These are phyloP conservation scores for Onychorhynchus coronatus DNA, from an alignment of 2,113 vertebrate genomes.

Conservation along the genomic window DNA sequence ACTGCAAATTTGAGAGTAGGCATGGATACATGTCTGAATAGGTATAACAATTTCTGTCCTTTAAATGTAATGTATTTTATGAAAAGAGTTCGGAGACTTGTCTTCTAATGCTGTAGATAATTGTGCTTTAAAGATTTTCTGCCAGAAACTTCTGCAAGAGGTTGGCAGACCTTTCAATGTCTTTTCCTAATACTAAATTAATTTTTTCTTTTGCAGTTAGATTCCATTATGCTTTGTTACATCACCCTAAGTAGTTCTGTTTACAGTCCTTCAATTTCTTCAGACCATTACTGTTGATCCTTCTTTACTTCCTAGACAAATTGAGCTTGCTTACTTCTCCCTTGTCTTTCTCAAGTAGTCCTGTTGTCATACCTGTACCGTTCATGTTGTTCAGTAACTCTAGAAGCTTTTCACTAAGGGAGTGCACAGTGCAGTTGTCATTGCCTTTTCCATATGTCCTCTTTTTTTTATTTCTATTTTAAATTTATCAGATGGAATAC, in stretches of 20 bases:
- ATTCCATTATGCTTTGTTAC: neutral
- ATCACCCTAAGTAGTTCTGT: neutral
- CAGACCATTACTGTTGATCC: neutral
- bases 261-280: neutral
- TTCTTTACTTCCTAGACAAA: neutral
- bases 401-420: neutral
- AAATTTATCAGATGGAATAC: neutral
- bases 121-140: neutral
- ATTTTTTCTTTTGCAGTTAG: neutral
- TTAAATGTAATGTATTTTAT: neutral
- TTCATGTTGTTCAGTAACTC: neutral
- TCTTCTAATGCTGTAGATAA: neutral
- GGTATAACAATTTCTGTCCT: neutral
- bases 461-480: neutral
- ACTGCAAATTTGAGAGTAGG: neutral
- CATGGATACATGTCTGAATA: neutral
- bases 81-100: neutral
- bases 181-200: neutral
- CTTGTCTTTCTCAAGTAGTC: neutral
- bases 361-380: neutral
- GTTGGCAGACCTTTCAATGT: neutral
- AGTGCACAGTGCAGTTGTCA: neutral
- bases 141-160: neutral
- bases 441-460: neutral
- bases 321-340: neutral